Evolutionary conservation across 1,140 invertebrate species (phyloP).

Genomic region (Plectrocnemia conspersa): DNA sequence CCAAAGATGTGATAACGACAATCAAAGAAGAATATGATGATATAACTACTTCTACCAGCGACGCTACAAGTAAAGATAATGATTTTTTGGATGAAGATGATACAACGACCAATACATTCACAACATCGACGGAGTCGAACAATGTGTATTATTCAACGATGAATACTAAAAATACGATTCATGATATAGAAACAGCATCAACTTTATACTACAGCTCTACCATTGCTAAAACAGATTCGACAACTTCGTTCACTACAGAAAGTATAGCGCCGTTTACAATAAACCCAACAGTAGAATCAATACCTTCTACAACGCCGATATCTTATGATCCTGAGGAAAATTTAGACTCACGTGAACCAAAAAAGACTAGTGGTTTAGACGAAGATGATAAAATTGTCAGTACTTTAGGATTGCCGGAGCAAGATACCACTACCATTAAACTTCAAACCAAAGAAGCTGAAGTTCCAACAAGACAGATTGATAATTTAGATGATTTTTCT

Average conservation of each 20-base stretch:
- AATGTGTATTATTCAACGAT: conserved; percentile 10
- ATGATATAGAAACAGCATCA: conserved; percentile 28
- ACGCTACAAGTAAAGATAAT: not conserved
- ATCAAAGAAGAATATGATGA: not conserved
- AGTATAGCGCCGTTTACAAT: conserved; percentile 1
- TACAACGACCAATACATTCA: not conserved
- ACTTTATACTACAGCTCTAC: conserved; percentile 26
- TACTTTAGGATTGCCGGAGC: too few species aligned
- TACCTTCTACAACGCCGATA: not conserved
- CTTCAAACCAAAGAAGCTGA: too few species aligned
- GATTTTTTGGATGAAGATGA: conserved; percentile 4
- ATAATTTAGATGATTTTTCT: conserved; percentile 17
- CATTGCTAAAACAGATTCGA: conserved; percentile 14
- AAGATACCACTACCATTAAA: too few species aligned
- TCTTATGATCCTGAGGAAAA: conserved; percentile 22
- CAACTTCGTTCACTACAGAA: conserved; percentile 11
- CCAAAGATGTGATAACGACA: conserved; percentile 6
- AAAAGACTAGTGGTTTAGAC: conserved; percentile 11
- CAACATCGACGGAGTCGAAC: conserved; percentile 19
- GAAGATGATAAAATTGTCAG: conserved; percentile 4
- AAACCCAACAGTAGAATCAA: not conserved
- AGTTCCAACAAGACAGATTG: too few species aligned
- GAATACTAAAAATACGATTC: conserved; percentile 12
- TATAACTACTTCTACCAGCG: not conserved
- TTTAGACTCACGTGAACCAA: conserved; percentile 14